Base-by-base conservation (phyloP, 2,888 invertebrate genomes). In the Tipula helvola region DNA sequence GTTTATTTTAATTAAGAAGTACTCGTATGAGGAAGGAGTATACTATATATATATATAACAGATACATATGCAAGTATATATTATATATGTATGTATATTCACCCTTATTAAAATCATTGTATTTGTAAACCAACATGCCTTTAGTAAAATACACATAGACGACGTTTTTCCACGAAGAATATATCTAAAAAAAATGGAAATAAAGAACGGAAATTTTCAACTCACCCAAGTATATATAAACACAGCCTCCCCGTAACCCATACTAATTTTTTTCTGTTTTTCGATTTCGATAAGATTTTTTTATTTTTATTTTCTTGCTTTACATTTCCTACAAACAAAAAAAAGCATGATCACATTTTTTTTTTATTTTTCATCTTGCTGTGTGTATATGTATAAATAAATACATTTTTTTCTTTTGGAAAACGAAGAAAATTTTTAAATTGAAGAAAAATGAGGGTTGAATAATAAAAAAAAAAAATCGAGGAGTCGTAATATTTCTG, bases 261-360 rank as follows among this genome's bases (percentile, higher is more conserved):
- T 28, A 18, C 71, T 71, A 71, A 71, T 71, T 28, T 71, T 71
- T 71, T 71, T 71, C 71, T 71, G 71, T 71, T 71, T 71, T 71
- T 71, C 71, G 71, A 71, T 71, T 71, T 71, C 71, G 71, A 71
- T 71, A 71, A 71, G 28, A 71, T 71, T 71, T 71, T 57, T 57
- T 57, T 7, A 71, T 71, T 71, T 71, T 57, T 57, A 16, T 7
- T 71, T 71, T 71, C 28, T 71, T 71, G 18, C 71, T 71, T 71
- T 71, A 71, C 71, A 71, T 71, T 71, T 71, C 71, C 71, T 71
- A 71, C 71, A 71, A 71, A 71, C 71, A 71, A 71, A 71, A 57
- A n/a, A 71, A 71, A 71, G 71, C 71, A 28, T 71, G 71, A 71
- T 71, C 71, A 71, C 71, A 71, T 71, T 71, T 71, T 71, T 57